phyloP scores from a whole-genome alignment of 2,113 vertebrate species.

The Typhlomys cinereus region DNA sequence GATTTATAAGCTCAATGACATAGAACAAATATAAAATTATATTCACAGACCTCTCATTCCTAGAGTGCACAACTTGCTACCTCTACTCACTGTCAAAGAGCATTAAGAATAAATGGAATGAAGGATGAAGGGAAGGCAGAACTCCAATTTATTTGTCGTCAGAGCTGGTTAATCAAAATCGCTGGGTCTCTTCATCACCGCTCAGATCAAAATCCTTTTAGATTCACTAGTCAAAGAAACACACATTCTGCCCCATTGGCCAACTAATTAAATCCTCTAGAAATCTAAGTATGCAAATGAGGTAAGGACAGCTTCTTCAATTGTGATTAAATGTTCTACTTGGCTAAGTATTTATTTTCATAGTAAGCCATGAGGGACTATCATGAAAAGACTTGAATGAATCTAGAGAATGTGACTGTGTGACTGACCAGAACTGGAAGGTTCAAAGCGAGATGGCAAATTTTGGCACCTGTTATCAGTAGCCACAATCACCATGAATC shows the following conservation, averaged over 20 bases:
- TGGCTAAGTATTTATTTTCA: conserved; percentile 63
- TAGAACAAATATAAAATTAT: conserved; percentile 17
- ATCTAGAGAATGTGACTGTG: neutral
- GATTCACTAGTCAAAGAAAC: conserved; percentile 35
- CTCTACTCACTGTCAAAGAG: conserved; percentile 12
- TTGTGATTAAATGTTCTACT: conserved; percentile 56
- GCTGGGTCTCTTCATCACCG: conserved; percentile 22
- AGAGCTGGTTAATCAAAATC: conserved; percentile 63
- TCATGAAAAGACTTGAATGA: conserved; percentile 19
- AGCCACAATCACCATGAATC: neutral
- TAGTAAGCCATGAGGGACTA: conserved; percentile 30
- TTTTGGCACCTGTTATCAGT: neutral
- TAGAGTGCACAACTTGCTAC: conserved; percentile 42
- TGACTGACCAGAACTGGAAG: neutral
- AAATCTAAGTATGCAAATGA: conserved; percentile 47
- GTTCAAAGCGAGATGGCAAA: neutral
- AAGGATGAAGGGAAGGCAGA: conserved; percentile 56
- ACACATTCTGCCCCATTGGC: conserved; percentile 11
- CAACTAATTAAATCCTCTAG: conserved; percentile 62
- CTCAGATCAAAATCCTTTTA: conserved; percentile 54
- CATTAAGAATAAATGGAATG: conserved; percentile 41
- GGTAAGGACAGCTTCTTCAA: conserved; percentile 31
- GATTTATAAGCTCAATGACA: neutral
- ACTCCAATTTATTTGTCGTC: conserved; percentile 64
- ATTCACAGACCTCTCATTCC: neutral